Evolutionary conservation across 2,797 vertebrate genomes (phyloP).

Genomic region (Falco novaeseelandiae): DNA sequence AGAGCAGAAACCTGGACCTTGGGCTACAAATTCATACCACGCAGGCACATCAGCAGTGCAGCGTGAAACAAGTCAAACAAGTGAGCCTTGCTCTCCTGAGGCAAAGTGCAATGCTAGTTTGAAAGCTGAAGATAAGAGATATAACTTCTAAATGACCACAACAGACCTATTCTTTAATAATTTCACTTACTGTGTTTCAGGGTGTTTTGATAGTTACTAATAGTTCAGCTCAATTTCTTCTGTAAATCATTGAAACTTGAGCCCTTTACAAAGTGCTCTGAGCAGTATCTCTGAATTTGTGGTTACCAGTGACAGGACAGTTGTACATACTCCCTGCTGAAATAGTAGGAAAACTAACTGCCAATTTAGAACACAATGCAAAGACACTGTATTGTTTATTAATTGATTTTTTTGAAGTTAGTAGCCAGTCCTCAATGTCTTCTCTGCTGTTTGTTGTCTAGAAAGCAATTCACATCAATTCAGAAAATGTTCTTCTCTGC

Average conservation of each 20-base stretch:
- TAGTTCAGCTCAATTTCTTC: background rate
- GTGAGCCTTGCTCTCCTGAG: background rate
- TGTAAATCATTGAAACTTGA: background rate
- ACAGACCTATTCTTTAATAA: background rate
- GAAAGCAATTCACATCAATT: slow-evolving; percentile 74
- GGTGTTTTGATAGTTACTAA: background rate
- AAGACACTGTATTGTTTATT: background rate
- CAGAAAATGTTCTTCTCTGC: slow-evolving; percentile 71
- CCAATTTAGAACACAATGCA: background rate
- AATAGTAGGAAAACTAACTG: background rate
- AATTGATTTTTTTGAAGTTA: background rate
- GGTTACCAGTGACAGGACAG: background rate
- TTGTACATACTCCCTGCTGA: background rate
- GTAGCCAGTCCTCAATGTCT: slow-evolving; percentile 41
- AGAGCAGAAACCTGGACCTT: background rate
- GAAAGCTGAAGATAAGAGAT: background rate
- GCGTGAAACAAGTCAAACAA: background rate
- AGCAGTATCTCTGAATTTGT: background rate
- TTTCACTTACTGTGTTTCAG: background rate
- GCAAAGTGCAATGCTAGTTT: background rate
- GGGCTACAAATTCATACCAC: background rate
- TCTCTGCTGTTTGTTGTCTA: slow-evolving; percentile 70
- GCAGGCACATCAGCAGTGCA: background rate
- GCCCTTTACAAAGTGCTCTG: background rate
- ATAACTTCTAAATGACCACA: background rate